Evolutionary conservation across 2,797 vertebrate species (phyloP), one percentile per base, ranked within the genome.

Genomic region (Lepidocolaptes lacrymiger): DNA sequence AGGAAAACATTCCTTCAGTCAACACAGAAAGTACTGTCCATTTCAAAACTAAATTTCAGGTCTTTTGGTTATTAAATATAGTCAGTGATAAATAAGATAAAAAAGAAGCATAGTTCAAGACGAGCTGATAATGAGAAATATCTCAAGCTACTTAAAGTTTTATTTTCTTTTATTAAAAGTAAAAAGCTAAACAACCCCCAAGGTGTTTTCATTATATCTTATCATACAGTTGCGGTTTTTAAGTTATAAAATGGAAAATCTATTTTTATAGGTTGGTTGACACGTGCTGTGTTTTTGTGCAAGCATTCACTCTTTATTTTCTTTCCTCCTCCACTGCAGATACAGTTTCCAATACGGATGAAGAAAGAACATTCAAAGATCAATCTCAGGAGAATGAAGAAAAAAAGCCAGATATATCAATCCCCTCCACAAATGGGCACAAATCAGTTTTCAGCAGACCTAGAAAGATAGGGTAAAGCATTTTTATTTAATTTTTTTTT

Each of bases 401-500:
- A 68, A 91, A 96, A 92, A 97, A 79, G 52, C 34, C 98, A 17
- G 97, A 98, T 77, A 96, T 95, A 7, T 97, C 98, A 8, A 95
- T 93, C 91, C 98, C 97, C 55, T 95, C 91, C 83, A 96, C 95
- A 94, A 98, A 93, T 77, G 96, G 97, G n/a, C 93, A 98, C 48
- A 98, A 97, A 72, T 96, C 78, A 52, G 52, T 96, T n/a, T 92
- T 98, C 83, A 96, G 97, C 13, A 97, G 97, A 20, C 97, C 96
- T 67, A 98, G 87, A 94, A 99, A 97, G 91, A 98, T 98, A 95
- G 98, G 98, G 99, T 99, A 97, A 98, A 98, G 46, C 8, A 26
- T 93, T 34, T 39, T 43, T 41, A 15, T 32, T 21, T 30, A 10
- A 10, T 5, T 3, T 52, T 13, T 46, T n/a, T 56, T 55, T 44